A percentile compares a stretch with the other conserved stretches of the same genome.
Conservation (phyloP, 2,113 vertebrate genomes). For the human region DNA sequence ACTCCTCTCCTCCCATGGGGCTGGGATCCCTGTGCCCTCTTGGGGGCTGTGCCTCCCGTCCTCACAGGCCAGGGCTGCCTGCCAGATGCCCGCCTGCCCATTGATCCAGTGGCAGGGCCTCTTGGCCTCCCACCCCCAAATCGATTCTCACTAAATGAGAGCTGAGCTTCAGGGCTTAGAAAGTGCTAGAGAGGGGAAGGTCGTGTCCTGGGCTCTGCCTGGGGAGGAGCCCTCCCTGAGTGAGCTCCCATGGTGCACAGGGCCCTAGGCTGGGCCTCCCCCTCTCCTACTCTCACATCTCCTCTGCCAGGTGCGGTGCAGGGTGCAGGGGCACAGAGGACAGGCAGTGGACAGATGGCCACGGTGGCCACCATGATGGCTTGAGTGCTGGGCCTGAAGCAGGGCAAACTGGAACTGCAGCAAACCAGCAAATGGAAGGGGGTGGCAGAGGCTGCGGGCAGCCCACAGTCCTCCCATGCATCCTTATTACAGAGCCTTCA, state of each 20-base stretch:
- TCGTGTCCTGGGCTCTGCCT: conserved; percentile 71
- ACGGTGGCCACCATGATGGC: background rate
- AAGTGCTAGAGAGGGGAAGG: conserved; percentile 77
- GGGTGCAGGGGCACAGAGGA: background rate
- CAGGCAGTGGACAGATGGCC: background rate
- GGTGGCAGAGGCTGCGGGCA: no score
- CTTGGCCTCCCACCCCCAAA: conserved; percentile 62
- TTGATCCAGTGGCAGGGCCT: conserved; percentile 55
- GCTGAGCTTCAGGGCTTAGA: conserved; percentile 78
- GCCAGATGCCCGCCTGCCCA: conserved; percentile 60
- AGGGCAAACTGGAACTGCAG: background rate
- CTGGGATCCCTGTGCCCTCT: background rate
- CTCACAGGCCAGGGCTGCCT: conserved; percentile 72
- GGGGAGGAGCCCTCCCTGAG: background rate
- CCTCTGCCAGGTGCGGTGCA: background rate
- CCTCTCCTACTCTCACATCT: background rate
- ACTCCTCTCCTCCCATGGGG: background rate
- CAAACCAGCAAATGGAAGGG: accelerated
- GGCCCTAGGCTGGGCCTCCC: background rate
- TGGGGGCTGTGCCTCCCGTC: conserved; percentile 47
- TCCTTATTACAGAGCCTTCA: background rate
- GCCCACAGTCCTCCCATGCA: background rate
- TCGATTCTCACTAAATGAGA: conserved; percentile 81
- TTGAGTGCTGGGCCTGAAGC: background rate
- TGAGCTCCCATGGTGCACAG: background rate